Evolutionary conservation across 2,888 invertebrate genomes (phyloP).

Genomic region (Fragum whitleyi): DNA sequence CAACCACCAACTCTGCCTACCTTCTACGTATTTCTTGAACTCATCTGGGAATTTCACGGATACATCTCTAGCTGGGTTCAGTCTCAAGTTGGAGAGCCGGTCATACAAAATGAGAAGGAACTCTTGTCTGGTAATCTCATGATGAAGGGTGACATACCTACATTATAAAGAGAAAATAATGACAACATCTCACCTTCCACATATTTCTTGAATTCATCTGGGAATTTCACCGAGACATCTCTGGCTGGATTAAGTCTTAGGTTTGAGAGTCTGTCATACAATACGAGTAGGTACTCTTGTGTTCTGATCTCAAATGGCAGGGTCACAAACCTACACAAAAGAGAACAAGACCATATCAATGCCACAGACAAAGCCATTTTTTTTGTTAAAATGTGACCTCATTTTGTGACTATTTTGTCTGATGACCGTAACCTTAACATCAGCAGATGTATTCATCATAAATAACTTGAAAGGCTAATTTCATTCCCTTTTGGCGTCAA

Average conservation of each 20-base stretch:
- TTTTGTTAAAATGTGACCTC: too few species aligned
- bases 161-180: background rate
- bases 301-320: slow-evolving; percentile 64
- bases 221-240: slow-evolving; percentile 65
- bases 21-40: slow-evolving; percentile 58
- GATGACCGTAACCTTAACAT: too few species aligned
- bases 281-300: slow-evolving; percentile 55
- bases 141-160: slow-evolving; percentile 60
- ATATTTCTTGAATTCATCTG: slow-evolving; percentile 56
- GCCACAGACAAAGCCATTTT: background rate
- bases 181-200: slow-evolving; percentile 51
- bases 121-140: slow-evolving; percentile 62
- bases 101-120: slow-evolving; percentile 60
- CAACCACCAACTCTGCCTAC: too few species aligned
- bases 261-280: slow-evolving; percentile 60
- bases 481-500: too few species aligned
- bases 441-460: too few species aligned
- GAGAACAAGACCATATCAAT: background rate
- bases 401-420: too few species aligned
- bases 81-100: slow-evolving; percentile 54
- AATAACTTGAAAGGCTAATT: too few species aligned
- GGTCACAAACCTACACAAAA: slow-evolving; percentile 55
- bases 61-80: slow-evolving; percentile 58
- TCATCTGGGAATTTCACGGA: slow-evolving; percentile 65
- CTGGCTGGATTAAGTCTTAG: slow-evolving; percentile 55